Conservation (phyloP, 2,113 vertebrate genomes). For the Ursus arctos region DNA sequence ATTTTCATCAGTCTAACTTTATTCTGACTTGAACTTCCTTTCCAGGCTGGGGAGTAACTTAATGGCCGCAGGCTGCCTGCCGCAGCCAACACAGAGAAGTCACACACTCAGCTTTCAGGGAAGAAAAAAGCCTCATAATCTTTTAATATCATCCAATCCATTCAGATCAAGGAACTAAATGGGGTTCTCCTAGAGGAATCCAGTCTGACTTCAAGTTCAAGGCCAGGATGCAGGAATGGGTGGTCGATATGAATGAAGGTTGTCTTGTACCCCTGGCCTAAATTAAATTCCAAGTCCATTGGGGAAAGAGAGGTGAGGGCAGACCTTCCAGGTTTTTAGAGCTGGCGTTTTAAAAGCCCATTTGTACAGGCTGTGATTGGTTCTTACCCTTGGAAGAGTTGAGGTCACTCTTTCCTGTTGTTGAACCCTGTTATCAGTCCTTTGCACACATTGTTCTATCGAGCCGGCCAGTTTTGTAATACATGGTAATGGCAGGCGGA, state of each 20-base stretch:
- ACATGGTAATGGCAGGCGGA: background rate
- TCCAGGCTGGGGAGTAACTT: background rate
- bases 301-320: background rate
- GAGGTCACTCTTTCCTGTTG: constrained; percentile 34
- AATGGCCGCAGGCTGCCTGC: background rate
- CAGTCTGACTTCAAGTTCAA: background rate
- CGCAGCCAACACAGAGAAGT: background rate
- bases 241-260: background rate
- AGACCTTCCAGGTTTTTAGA: background rate
- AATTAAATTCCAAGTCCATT: background rate
- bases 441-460: background rate
- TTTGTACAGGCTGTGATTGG: background rate
- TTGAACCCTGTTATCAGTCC: background rate
- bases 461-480: background rate
- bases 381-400: background rate
- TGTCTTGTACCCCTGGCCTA: background rate
- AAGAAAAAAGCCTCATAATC: background rate
- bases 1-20: constrained; percentile 15
- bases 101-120: background rate
- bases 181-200: background rate
- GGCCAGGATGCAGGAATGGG: background rate
- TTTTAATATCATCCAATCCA: background rate
- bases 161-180: background rate
- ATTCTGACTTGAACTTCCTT: background rate
- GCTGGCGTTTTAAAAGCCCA: background rate